Percentiles rank a stretch among this genome's conserved stretches.
Conservation (phyloP, 2,888 invertebrate species). For the Callinectes sapidus region DNA sequence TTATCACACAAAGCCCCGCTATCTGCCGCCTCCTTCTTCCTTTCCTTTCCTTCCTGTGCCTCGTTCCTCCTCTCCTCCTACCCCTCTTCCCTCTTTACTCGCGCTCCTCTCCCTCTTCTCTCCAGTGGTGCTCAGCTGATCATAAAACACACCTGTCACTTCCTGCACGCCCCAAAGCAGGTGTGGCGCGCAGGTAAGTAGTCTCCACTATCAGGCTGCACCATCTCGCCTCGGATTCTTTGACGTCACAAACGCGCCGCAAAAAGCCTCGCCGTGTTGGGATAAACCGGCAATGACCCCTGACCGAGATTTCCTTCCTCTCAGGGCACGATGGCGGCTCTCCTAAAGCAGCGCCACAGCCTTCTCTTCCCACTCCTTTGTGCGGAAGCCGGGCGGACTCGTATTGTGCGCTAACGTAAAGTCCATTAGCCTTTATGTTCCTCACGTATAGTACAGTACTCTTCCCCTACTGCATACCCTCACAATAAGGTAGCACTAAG, state of each 20-base stretch:
- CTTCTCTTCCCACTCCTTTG: neutral
- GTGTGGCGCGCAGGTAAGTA: slow-evolving; percentile 2
- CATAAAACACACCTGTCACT: slow-evolving; percentile 32
- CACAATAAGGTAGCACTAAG: neutral
- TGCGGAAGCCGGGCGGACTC: neutral
- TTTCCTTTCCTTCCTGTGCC: neutral
- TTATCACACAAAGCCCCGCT: neutral
- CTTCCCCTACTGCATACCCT: neutral
- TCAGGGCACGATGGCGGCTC: neutral
- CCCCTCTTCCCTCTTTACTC: neutral
- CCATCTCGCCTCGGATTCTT: neutral
- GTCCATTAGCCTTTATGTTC: slow-evolving; percentile 8
- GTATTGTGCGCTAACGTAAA: neutral
- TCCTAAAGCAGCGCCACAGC: neutral
- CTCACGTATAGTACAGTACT: neutral
- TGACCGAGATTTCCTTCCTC: slow-evolving; percentile 28
- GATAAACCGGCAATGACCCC: slow-evolving; percentile 23
- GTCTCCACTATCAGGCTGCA: neutral
- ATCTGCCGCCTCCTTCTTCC: neutral
- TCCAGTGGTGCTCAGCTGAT: slow-evolving; percentile 8
- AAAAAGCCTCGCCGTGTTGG: neutral
- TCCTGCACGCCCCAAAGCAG: slow-evolving; percentile 31
- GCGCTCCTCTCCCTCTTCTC: neutral
- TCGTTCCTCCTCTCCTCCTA: neutral
- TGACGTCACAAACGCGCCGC: neutral